Conservation (phyloP, 2,888 invertebrate genomes). For the Aquatica leii region DNA sequence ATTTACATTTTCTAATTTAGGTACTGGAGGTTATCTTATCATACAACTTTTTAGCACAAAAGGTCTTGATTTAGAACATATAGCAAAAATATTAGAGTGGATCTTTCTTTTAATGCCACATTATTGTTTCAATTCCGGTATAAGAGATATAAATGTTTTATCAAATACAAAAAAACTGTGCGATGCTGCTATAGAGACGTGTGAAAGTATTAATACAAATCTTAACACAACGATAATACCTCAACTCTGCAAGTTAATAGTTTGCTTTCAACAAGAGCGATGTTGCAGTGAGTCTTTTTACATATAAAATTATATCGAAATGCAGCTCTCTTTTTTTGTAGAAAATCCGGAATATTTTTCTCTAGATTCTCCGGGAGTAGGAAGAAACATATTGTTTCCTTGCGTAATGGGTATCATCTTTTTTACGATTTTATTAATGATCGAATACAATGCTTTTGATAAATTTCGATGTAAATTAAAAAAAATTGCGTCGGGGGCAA, state of each 20-base stretch:
- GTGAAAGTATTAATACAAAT: constrained; percentile 23
- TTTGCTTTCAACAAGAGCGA: constrained; percentile 2
- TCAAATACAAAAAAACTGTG: constrained; percentile 32
- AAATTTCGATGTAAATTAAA: constrained; percentile 59
- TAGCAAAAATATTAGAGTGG: constrained; percentile 70
- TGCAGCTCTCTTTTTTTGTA: constrained; percentile 27
- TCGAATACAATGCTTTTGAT: constrained; percentile 69
- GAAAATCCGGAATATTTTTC: constrained; percentile 63
- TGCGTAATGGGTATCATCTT: constrained; percentile 65
- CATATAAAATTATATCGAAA: neutral
- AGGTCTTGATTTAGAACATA: constrained; percentile 65
- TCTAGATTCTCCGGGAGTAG: constrained; percentile 75
- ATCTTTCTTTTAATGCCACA: constrained; percentile 77
- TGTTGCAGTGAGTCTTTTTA: constrained; percentile 26
- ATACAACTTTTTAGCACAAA: constrained; percentile 73
- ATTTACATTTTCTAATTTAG: constrained; percentile 57
- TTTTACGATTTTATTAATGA: constrained; percentile 68
- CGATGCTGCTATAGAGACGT: constrained; percentile 29
- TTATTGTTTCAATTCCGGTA: constrained; percentile 66
- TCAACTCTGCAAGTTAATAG: constrained; percentile 1
- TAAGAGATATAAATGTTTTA: constrained; percentile 52
- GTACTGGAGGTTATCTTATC: constrained; percentile 75
- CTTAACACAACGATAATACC: constrained; percentile 37
- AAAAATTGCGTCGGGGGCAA: neutral
- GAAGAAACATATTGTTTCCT: constrained; percentile 72